These are phyloP conservation scores for Stichodactyla mertensii DNA, from an alignment of 64 coral and sea anemone genomes.

Conservation along the genomic window DNA sequence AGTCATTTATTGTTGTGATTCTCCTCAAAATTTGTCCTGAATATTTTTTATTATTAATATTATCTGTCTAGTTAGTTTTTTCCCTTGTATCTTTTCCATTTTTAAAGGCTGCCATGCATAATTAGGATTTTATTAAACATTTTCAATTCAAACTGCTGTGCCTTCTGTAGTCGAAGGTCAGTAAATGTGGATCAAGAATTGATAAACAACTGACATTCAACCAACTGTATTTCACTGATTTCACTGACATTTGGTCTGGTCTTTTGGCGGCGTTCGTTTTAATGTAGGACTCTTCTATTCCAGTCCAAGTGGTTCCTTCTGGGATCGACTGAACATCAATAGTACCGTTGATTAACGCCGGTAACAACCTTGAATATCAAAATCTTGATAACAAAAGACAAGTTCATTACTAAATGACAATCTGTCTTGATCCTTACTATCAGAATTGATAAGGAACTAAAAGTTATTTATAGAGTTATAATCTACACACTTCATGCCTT, in stretches of 20 bases:
- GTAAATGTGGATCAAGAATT: too few species aligned
- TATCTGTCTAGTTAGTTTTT: not conserved
- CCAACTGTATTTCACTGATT: too few species aligned
- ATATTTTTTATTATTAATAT: not conserved
- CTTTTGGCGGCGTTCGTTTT: too few species aligned
- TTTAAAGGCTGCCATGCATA: not conserved
- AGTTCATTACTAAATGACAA: not conserved
- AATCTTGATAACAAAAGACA: not conserved
- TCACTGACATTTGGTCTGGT: too few species aligned
- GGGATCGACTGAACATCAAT: too few species aligned
- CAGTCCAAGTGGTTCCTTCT: too few species aligned
- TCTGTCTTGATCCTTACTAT: not conserved
- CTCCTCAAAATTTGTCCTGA: not conserved
- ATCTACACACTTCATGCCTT: not conserved
- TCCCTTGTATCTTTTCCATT: not conserved
- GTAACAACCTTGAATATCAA: not conserved
- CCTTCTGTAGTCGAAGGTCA: too few species aligned
- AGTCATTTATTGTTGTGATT: not conserved
- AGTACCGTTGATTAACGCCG: not conserved
- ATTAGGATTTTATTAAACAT: not conserved
- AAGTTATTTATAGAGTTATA: not conserved
- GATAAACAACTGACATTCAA: too few species aligned
- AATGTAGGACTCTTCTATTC: too few species aligned
- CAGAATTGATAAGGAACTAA: not conserved
- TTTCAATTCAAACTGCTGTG: too few species aligned